Base-by-base conservation (phyloP, 1,140 invertebrate genomes). In the Monochamus saltuarius region DNA sequence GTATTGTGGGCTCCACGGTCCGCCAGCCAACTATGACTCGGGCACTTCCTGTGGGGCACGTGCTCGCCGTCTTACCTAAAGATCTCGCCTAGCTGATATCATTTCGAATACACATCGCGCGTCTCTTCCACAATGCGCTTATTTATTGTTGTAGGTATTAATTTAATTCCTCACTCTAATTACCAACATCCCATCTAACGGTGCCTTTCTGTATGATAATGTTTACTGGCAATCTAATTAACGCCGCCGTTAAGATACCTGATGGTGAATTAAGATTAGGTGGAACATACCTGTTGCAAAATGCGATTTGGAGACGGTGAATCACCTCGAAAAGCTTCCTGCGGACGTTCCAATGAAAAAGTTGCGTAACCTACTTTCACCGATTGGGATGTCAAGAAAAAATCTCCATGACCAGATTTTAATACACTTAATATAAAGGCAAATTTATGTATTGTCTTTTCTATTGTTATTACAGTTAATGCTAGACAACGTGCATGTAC, bases 31-130 rank as follows among this genome's bases (percentile, higher is more conserved):
- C 70, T 57, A 68, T 74, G 71, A 73, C 69, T 65, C 66, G 63
- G 58, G 52, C 60, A 67, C 65, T 74, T 74, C 72, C 72, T 66
- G 71, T 70, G 64, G 67, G 72, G 72, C 72, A 74, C 72, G 72
- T 74, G 72, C 71, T 60, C 71, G 68, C 65, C 69, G 68, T 69
- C 70, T 71, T 71, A 39, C 17, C 39, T 13, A 14, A 35, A 22
- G 17, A 55, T 55, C 53, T 56, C 51, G 36, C 38, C 40, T 56
- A 29, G 39, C 39, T 34, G 16, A 56, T 39, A 56, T 35, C 53
- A 45, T 40, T 42, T 35, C 34, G 22, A 56, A 56, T 45, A 29
- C 22, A 46, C 36, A 56, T 56, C 22, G 19, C 38, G 34, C 45
- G 9, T 14, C 14, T 56, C 36, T 4, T 10, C 22, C 16, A 45